These are phyloP conservation scores for Manduca sexta DNA, from an alignment of 1,140 invertebrate species.

Conservation along the genomic window DNA sequence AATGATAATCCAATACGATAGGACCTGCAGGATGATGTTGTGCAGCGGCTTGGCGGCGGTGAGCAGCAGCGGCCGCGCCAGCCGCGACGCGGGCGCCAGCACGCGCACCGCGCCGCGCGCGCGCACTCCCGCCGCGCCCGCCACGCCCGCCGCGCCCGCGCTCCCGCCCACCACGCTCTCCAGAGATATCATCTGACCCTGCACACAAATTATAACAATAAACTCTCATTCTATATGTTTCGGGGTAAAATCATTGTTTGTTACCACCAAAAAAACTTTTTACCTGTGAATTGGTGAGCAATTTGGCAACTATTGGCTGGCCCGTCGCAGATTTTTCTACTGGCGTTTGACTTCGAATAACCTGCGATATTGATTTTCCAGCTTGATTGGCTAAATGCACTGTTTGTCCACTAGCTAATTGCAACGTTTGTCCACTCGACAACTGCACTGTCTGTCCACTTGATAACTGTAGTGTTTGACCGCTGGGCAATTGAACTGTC, in stretches of 20 bases:
- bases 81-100: constrained; percentile 30
- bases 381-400: constrained; percentile 36
- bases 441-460: constrained; percentile 51
- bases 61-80: constrained; percentile 43
- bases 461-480: constrained; percentile 51
- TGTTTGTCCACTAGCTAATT: constrained; percentile 41
- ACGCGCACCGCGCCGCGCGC: constrained; percentile 13
- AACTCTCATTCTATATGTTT: neutral
- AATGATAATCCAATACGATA: too few relatives aligned
- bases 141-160: too few relatives aligned
- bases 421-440: constrained; percentile 51
- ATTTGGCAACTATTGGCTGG: constrained; percentile 58
- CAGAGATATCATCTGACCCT: constrained; percentile 59
- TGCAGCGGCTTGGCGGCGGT: constrained; percentile 52
- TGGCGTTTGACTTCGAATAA: constrained; percentile 37
- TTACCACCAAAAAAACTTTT: too few relatives aligned
- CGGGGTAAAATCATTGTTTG: neutral
- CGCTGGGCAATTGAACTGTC: constrained; percentile 48
- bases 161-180: constrained; percentile 30
- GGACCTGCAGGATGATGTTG: constrained; percentile 50
- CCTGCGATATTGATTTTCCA: constrained; percentile 45
- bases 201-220: neutral
- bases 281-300: constrained; percentile 62
- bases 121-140: neutral
- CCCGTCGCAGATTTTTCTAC: constrained; percentile 39